Conservation (phyloP, 2,113 vertebrate genomes). For the Protobothrops flavoviridis region DNA sequence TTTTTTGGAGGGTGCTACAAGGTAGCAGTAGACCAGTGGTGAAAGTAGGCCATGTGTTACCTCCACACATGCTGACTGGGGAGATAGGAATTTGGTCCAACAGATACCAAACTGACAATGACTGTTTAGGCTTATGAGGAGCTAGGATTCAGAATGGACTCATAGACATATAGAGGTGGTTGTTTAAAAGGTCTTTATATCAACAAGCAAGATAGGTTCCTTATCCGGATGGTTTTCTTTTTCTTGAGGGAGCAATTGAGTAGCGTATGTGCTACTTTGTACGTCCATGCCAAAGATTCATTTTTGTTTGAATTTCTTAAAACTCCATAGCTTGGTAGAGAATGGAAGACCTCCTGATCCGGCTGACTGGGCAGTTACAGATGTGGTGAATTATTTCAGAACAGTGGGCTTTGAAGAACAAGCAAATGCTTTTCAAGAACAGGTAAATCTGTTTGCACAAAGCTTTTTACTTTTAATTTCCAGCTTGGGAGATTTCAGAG, state of each 20-base stretch:
- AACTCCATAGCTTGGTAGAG: conserved; percentile 77
- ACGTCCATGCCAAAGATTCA: conserved; percentile 11
- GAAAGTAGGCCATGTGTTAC: background rate
- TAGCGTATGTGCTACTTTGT: background rate
- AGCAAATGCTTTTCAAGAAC: conserved; percentile 93
- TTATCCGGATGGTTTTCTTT: background rate
- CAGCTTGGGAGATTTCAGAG: background rate
- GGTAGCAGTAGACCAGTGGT: background rate
- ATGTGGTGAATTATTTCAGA: conserved; percentile 97
- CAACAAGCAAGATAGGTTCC: background rate
- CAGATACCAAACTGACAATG: background rate
- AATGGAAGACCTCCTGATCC: conserved; percentile 90
- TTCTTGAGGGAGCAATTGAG: background rate
- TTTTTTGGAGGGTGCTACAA: background rate
- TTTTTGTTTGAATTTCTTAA: conserved; percentile 51
- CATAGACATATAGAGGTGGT: background rate
- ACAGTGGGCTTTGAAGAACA: conserved; percentile 96
- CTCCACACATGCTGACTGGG: background rate
- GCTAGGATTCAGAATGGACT: background rate
- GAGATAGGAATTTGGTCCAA: background rate
- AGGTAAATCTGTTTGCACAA: conserved; percentile 76
- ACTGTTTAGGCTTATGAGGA: background rate
- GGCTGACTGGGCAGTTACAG: conserved; percentile 91
- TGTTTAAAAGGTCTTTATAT: background rate
- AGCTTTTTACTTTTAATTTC: conserved; percentile 15